Evolutionary conservation across 1,140 invertebrate genomes (phyloP).

Genomic region (Dreissena polymorpha): DNA sequence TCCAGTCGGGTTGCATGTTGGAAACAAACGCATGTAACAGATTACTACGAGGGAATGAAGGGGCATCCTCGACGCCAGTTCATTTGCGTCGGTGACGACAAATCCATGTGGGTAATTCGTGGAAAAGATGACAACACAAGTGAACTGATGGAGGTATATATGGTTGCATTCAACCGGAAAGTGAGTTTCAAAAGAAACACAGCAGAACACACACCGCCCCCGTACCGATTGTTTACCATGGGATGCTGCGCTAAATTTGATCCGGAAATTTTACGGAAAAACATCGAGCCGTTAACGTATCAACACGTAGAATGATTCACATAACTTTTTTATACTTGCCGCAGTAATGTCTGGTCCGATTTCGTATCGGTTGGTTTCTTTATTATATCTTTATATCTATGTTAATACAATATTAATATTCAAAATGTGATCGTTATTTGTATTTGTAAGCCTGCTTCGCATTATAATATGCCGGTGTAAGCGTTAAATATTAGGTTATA

Average conservation of each 20-base stretch:
- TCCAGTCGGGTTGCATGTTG: background rate
- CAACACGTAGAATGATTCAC: constrained; percentile 10
- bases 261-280: background rate
- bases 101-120: constrained; percentile 21
- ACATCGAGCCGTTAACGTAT: background rate
- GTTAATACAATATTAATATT: too few relatives aligned
- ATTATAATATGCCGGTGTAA: too few relatives aligned
- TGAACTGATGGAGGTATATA: background rate
- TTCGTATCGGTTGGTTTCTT: too few relatives aligned
- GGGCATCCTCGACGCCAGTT: background rate
- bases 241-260: background rate
- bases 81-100: constrained; percentile 7
- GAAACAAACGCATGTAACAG: background rate
- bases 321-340: too few relatives aligned
- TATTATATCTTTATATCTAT: too few relatives aligned
- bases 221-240: constrained; percentile 8
- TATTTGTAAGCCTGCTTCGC: too few relatives aligned
- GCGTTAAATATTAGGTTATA: too few relatives aligned
- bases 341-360: too few relatives aligned
- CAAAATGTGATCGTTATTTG: too few relatives aligned
- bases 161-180: background rate
- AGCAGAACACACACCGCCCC: constrained; percentile 21
- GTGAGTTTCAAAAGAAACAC: background rate
- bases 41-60: constrained; percentile 1
- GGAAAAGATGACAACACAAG: constrained; percentile 26